Percentiles rank a stretch among this genome's conserved stretches.
Evolutionary conservation across 1,140 invertebrate genomes (phyloP).

Genomic region (Drosophila kepulauana): DNA sequence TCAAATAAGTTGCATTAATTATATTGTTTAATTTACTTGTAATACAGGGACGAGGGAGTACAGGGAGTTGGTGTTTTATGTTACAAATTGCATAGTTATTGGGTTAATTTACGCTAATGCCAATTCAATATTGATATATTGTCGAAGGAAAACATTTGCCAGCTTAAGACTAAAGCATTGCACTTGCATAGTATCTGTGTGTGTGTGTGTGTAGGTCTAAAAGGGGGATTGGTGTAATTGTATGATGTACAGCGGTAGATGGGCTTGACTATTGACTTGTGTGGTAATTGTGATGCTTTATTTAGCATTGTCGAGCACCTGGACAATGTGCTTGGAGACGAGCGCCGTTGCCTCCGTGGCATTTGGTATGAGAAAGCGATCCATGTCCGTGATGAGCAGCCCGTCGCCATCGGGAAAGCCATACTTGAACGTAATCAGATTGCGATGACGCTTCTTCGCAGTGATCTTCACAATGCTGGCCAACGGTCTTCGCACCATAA

Average conservation of each 20-base stretch:
- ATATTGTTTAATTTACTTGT: not conserved
- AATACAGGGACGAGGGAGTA: not conserved
- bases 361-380: conserved; percentile 96
- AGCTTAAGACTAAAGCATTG: conserved; percentile 59
- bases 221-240: not conserved
- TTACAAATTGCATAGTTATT: conserved; percentile 63
- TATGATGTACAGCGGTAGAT: not conserved
- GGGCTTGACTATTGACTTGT: conserved; percentile 3
- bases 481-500: conserved; percentile 93
- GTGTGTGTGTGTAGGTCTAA: not conserved
- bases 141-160: conserved; percentile 67
- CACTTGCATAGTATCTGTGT: conserved; percentile 42
- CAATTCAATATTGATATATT: conserved; percentile 37
- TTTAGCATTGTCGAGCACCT: conserved; percentile 75
- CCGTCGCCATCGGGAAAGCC: conserved; percentile 81
- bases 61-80: conserved; percentile 38
- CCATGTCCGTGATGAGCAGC: conserved; percentile 90
- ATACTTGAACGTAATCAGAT: conserved; percentile 96
- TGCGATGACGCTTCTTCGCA: conserved; percentile 96
- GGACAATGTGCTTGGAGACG: conserved; percentile 87
- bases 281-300: conserved; percentile 16
- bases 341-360: conserved; percentile 92
- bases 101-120: conserved; percentile 20
- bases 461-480: conserved; percentile 98
- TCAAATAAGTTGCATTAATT: conserved; percentile 16